phyloP scores from a whole-genome alignment of 2,113 vertebrate species.

The Bujurquina vittata region DNA sequence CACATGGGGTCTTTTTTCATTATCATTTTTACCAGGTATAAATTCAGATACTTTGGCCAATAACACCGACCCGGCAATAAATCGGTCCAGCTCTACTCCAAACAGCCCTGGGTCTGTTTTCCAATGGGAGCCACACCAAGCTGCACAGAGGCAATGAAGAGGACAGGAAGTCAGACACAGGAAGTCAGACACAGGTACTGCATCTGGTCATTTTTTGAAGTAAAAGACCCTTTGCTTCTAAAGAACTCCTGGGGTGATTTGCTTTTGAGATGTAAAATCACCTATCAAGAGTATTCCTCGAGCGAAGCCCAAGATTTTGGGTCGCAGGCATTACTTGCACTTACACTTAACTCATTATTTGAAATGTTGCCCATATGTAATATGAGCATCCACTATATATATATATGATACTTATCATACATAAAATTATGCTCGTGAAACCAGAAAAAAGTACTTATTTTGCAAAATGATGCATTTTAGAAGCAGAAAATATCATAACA shows the following conservation, averaged over 20 bases:
- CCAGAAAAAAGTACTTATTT: accelerated
- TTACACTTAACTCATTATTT: not conserved
- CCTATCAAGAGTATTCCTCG: too few species aligned
- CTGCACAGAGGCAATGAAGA: not conserved
- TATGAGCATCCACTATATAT: too few species aligned
- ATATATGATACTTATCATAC: too few species aligned
- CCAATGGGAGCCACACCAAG: not conserved
- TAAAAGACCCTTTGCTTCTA: not conserved
- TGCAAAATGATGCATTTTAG: not conserved
- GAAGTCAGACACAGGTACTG: not conserved
- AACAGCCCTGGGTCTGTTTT: not conserved
- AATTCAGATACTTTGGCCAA: not conserved
- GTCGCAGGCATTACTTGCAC: not conserved
- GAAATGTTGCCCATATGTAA: not conserved
- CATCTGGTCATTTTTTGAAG: not conserved
- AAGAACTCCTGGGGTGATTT: not conserved
- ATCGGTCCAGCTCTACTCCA: not conserved
- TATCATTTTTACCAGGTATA: not conserved
- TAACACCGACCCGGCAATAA: not conserved
- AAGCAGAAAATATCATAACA: not conserved
- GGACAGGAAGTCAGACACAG: not conserved
- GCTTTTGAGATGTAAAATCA: not conserved
- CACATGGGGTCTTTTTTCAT: not conserved
- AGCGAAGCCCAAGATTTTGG: not conserved
- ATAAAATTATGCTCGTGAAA: not conserved